Evolutionary conservation across 2,797 vertebrate genomes (phyloP), one percentile per base, ranked within the genome.

Genomic region (Gymnopithys bicolor): DNA sequence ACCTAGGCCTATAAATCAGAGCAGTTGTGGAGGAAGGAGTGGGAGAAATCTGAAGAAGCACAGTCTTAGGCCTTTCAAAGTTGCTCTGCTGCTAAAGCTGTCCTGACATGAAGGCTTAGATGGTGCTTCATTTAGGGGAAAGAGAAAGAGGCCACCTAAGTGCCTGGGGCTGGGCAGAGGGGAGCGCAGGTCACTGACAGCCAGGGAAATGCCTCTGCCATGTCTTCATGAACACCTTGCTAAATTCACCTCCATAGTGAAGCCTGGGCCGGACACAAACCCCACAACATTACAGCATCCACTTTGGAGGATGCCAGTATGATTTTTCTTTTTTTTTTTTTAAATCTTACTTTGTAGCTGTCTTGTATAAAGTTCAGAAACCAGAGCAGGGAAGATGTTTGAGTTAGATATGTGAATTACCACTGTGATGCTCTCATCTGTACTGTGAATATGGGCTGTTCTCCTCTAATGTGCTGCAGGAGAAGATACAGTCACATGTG

Each of bases 1-100:
- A 74, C 56, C 32, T 23, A 37, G n/a, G n/a, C 43, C 25, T 69
- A 48, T 87, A 87, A 94, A 73, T 89, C 55, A 93, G 45, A 90
- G 24, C 59, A 63, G 12, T 7, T 5, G 0, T 45, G n/a, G 45
- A 37, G 18, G 30, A 60, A 46, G 43, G 43, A 82, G 13, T 21
- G 17, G 11, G 28, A 92, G 25, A 56, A 18, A 8, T 58, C 35
- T 77, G 80, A 74, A 89, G 58, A 70, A 70, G 13, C 0, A 0
- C 22, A n/a, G 13, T 25, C 41, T 35, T 78, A 45, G 21, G 13
- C 41, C 10, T 91, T 35, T 28, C 27, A 25, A 39, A 58, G 51
- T 3, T 48, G 21, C 45, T 28, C 13, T 0, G 0, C n/a, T 77
- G 56, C 49, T 46, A 21, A 75, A 91, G 28, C 37, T 3, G 1